Evolutionary conservation across 2,888 invertebrate species (phyloP), one percentile per base, ranked within the genome.

Genomic region (Chymomyza caudatula): DNA sequence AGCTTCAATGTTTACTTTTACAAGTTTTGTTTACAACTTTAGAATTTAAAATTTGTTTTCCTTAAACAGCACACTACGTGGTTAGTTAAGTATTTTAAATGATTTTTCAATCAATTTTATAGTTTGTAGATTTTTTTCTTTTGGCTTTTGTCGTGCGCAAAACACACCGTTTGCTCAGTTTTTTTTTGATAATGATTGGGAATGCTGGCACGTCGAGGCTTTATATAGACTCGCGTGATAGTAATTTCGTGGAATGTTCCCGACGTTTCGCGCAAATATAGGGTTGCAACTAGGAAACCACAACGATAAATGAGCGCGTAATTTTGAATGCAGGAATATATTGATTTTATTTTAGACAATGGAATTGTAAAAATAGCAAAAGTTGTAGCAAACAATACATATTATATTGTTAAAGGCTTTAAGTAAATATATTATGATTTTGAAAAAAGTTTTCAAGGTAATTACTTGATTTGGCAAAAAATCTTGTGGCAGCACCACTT

Each of bases 171-270:
- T 2, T 2, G 4, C 29, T 13, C 11, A 19, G 51, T 25, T 19
- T 53, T 58, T 69, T 62, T 61, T 55, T 62, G 42, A 56, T 23
- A 73, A 66, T 63, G 61, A 60, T 6, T 43, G 17, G 56, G n/a
- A n/a, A 1, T 44, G 15, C 0, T 8, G 20, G 53, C 20, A 43
- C 19, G 25, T 2, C 42, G 2, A 15, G n/a, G 49, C 63, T 52
- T 80, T 85, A 62, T 80, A 80, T 80, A 85, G 83, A 57, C 61
- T 76, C 54, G 3, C 11, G 11, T 11, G 47, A 4, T 23, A 42
- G 66, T 70, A 74, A 71, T 73, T 66, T 65, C 66, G 63, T 77
- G 70, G 80, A 80, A 80, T 67, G 67, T 80, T 80, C 80, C 85
- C 79, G 80, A 82, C 60, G 71, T 58, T 85, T 82, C 85, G 63